These are phyloP conservation scores for Athalia rosae DNA, from an alignment of 2,888 invertebrate genomes.

Conservation along the genomic window DNA sequence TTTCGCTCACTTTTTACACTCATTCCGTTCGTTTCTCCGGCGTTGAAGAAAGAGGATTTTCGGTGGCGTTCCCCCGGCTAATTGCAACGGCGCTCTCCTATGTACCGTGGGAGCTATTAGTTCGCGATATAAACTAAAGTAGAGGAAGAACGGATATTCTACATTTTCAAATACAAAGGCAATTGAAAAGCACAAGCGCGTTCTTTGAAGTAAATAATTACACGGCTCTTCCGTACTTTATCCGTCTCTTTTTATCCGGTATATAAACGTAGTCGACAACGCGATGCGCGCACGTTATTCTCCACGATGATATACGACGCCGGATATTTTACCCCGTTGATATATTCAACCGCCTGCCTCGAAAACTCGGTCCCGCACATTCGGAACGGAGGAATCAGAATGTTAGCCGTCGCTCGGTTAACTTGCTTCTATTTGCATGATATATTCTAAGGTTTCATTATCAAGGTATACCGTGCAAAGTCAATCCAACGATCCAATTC, in stretches of 20 bases:
- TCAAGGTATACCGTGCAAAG: constrained; percentile 56
- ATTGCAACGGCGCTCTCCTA: not conserved
- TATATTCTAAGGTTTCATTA: constrained; percentile 63
- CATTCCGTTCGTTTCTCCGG: not conserved
- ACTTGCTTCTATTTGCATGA: constrained; percentile 59
- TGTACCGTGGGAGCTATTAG: not conserved
- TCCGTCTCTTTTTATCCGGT: not conserved
- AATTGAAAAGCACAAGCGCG: not conserved
- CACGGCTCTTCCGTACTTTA: not conserved
- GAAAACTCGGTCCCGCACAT: not conserved
- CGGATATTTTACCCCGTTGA: not conserved
- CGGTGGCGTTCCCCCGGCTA: not conserved
- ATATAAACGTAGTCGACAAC: not conserved
- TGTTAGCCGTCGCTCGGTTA: constrained; percentile 1
- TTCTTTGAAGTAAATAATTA: constrained; percentile 24
- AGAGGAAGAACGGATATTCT: not conserved
- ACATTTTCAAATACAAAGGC: not conserved
- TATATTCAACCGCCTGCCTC: not conserved
- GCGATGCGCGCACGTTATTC: not conserved
- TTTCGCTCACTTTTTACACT: not conserved
- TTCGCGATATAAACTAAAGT: not conserved
- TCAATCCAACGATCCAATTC: constrained; percentile 40
- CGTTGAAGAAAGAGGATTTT: not conserved
- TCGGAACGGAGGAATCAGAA: not conserved
- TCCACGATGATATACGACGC: too few relatives aligned